Conservation (phyloP, 2,797 vertebrate genomes). For the Clarias pachynema region DNA sequence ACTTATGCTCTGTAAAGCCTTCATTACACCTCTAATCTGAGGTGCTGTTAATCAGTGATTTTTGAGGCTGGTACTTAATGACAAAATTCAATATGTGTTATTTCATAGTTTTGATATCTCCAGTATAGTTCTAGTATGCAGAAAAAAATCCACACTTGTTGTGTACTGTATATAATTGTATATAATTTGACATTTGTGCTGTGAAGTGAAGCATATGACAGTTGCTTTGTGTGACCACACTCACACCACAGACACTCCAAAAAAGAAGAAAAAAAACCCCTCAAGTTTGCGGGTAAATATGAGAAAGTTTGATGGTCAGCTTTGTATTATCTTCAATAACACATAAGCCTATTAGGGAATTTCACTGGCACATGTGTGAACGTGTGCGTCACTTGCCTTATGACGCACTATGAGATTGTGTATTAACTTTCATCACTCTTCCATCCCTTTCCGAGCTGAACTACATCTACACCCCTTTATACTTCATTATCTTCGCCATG, state of each 20-base stretch:
- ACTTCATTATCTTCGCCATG: neutral
- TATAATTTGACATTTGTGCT: neutral
- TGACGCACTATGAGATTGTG: neutral
- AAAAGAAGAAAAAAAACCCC: neutral
- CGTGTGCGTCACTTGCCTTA: neutral
- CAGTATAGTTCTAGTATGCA: no score
- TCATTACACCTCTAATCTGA: no score
- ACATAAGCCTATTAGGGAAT: neutral
- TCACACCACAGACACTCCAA: neutral
- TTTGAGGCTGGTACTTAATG: no score
- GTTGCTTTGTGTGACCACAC: neutral
- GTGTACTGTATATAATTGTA: neutral
- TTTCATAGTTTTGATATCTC: no score
- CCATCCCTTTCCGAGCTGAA: neutral
- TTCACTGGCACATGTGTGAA: neutral
- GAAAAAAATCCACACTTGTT: no score
- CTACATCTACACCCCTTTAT: conserved; percentile 5
- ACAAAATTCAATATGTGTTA: no score
- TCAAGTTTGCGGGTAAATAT: neutral
- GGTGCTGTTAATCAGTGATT: no score
- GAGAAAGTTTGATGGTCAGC: no score
- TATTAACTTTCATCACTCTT: conserved; percentile 6
- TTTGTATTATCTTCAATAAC: neutral
- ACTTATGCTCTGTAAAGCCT: no score
- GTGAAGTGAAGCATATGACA: neutral